Base-by-base conservation (phyloP, 1,140 invertebrate species). In the Drosophila subobscura region DNA sequence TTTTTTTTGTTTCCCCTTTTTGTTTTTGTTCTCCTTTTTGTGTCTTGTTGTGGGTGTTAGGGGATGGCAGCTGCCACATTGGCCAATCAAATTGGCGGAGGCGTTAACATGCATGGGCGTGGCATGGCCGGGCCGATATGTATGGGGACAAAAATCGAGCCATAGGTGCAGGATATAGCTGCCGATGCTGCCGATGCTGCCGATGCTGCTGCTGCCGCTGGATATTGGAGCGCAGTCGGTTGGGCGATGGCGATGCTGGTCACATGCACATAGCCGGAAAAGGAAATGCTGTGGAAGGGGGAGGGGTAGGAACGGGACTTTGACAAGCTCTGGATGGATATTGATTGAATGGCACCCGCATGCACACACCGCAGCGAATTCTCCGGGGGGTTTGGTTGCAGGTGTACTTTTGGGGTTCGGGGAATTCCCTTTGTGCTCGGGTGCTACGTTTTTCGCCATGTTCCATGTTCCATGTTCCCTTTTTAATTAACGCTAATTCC, bases 21-120 rank as follows among this genome's bases (percentile, higher is more conserved):
- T 40, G 10, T 27, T 51, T 5, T 50, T 41, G 16, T 29, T 40
- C 20, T 46, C 14, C 25, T 52, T 23, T 27, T 41, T 27, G 27
- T n/a, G 20, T 45, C 45, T 46, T 22, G 7, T 2, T n/a, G 23
- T 60, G 42, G 54, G 49, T 63, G 61, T 20, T 20, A 1, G 42
- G 55, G n/a, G n/a, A n/a, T n/a, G 41, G 60, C 55, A 37, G 49
- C 68, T 27, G 50, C 37, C 27, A 6, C 25, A 41, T 60, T 52
- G 71, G 71, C 71, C 81, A 85, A 85, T 85, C 77, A 73, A 65
- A 85, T 66, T 60, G 77, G 70, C 16, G 59, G 27, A 73, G 70
- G 71, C 71, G 52, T 53, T 70, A 45, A 57, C 68, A 42, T 55
- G 68, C 57, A 57, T 20, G 75, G 81, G 81, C 81, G 81, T 85